Base-by-base conservation (phyloP, 2,113 vertebrate genomes). In the Prunella fulvescens region DNA sequence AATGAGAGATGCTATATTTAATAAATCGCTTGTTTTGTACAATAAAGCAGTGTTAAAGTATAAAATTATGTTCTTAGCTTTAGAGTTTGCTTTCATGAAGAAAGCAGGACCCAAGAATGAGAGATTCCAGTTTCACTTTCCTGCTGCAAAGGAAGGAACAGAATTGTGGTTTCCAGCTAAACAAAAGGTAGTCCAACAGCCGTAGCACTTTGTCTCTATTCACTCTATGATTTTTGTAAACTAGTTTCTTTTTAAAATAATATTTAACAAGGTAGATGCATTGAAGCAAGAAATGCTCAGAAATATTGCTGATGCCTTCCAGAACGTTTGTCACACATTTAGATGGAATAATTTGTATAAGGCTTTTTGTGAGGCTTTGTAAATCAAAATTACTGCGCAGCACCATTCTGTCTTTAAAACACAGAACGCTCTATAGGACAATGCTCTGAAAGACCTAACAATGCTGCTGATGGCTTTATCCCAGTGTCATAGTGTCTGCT, bases 21-120 rank as follows among this genome's bases (percentile, higher is more conserved):
- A 90, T 91, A 88, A 82, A 91, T 54, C 47, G 37, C 28, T 89
- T 87, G 26, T 70, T 97, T 95, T 79, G 22, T 83, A 90, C n/a
- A 92, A 67, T 93, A 88, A 90, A 96, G 35, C 22, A 65, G 16
- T 42, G 20, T 79, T 88, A 40, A 77, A 76, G 10, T 15, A 20
- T 54, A 40, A 50, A 78, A 33, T 42, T 14, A 53, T 42, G 8
- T 64, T 79, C 28, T 69, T 77, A 29, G 33, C 20, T 67, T 82
- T 29, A 44, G n/a, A 78, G 40, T 48, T 92, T 69, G 18, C 72
- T 81, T 93, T 91, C 51, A 51, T 31, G 19, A 88, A 76, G 51
- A 35, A 94, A 83, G 51, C 28, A 81, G 33, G 51, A 60, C 25
- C 20, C 15, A 39, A 73, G 33, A 51, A 39, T 51, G 48, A 42